phyloP scores from a whole-genome alignment of 1,140 invertebrate genomes.

The Pantala flavescens region DNA sequence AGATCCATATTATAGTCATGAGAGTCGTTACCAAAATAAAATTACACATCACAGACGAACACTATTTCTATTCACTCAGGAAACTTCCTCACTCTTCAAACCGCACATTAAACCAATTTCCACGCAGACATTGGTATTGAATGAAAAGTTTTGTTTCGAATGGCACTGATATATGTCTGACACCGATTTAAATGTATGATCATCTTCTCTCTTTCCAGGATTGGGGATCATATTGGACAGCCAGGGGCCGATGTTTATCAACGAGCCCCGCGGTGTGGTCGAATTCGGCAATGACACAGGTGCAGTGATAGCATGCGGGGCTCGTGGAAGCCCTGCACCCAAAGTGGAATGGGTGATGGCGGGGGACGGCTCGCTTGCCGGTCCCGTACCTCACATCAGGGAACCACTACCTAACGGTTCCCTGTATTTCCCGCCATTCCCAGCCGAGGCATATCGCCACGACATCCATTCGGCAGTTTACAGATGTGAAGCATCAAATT shows the following conservation, averaged over 20 bases:
- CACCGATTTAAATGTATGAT: too few species aligned
- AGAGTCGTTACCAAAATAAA: too few species aligned
- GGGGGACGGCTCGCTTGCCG: conserved; percentile 28
- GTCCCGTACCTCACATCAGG: conserved; percentile 30
- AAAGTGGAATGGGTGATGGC: conserved; percentile 29
- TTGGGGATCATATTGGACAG: background rate
- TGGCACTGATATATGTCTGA: too few species aligned
- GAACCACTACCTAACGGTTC: conserved; percentile 32
- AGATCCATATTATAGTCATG: too few species aligned
- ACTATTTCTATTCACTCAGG: too few species aligned
- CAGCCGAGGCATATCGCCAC: conserved; percentile 33
- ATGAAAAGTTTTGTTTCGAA: too few species aligned
- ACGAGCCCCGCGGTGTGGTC: conserved; percentile 32
- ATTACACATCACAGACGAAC: too few species aligned
- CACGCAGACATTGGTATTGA: too few species aligned
- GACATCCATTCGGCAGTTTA: conserved; percentile 39
- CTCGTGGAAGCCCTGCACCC: conserved; percentile 32
- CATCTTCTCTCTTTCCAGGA: background rate
- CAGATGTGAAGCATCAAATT: conserved; percentile 37
- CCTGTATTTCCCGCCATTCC: conserved; percentile 37
- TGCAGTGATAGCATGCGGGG: conserved; percentile 31
- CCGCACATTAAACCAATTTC: too few species aligned
- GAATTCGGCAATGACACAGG: conserved; percentile 34
- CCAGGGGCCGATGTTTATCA: conserved; percentile 32
- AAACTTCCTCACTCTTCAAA: too few species aligned